These are phyloP conservation scores for Drosophila punjabiensis DNA, from an alignment of 1,140 invertebrate genomes.

Conservation along the genomic window DNA sequence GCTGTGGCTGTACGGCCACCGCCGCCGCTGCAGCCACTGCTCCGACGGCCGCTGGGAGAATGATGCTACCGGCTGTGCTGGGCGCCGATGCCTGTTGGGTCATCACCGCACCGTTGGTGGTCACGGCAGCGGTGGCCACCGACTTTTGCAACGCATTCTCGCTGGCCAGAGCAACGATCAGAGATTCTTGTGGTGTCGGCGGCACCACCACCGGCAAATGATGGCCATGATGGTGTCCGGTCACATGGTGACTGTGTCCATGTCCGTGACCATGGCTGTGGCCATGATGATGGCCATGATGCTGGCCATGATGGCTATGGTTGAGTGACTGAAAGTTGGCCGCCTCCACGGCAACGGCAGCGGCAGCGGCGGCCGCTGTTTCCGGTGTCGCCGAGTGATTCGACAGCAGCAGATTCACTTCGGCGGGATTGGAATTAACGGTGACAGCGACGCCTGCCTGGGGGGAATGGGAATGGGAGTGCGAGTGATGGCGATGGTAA, in stretches of 20 bases:
- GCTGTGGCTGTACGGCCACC: constrained; percentile 80
- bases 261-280: constrained; percentile 25
- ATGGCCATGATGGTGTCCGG: constrained; percentile 25
- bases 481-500: constrained; percentile 62
- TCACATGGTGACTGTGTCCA: constrained; percentile 4
- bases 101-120: constrained; percentile 80
- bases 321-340: constrained; percentile 52
- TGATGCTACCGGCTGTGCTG: constrained; percentile 64
- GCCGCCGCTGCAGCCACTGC: constrained; percentile 73
- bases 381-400: constrained; percentile 49
- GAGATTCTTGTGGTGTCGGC: constrained; percentile 82
- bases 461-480: constrained; percentile 37
- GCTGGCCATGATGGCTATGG: constrained; percentile 24
- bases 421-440: constrained; percentile 30
- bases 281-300: constrained; percentile 40
- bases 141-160: constrained; percentile 81
- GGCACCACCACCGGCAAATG: constrained; percentile 74
- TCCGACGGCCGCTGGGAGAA: constrained; percentile 63
- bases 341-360: constrained; percentile 54
- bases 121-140: constrained; percentile 79
- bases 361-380: constrained; percentile 54
- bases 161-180: constrained; percentile 79
- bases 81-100: constrained; percentile 76
- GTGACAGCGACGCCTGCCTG: constrained; percentile 25
- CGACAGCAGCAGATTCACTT: constrained; percentile 57